Conservation (phyloP, 2,113 vertebrate genomes). For the Scartelaos histophorus region DNA sequence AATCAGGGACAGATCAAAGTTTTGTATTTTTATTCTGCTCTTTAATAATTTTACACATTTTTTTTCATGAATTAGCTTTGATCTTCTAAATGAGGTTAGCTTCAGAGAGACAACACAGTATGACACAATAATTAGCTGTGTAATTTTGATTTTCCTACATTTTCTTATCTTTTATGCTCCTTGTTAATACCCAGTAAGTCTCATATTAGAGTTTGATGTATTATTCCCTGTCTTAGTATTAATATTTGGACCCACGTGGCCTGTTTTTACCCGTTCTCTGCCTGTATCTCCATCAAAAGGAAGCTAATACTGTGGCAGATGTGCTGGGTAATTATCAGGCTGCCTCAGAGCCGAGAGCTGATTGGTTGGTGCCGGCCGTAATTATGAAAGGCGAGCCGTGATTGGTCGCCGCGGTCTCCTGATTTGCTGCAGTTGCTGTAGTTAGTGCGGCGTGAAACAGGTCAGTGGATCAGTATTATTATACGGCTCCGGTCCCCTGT, state of each 20-base stretch:
- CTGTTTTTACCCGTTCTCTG: background rate
- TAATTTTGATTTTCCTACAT: background rate
- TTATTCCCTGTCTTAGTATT: background rate
- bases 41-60: no score
- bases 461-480: conserved; percentile 6
- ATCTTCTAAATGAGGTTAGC: no score
- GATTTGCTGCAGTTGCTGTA: conserved; percentile 5
- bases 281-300: background rate
- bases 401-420: background rate
- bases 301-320: background rate
- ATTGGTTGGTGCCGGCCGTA: background rate
- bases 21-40: no score
- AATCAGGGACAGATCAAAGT: no score
- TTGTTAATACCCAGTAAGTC: background rate
- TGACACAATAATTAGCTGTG: background rate
- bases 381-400: background rate
- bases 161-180: background rate
- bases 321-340: conserved; percentile 6
- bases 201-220: background rate
- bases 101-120: background rate
- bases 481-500: background rate
- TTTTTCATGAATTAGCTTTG: no score
- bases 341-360: background rate
- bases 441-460: background rate
- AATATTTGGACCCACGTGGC: background rate